Conservation (phyloP, 1,140 invertebrate genomes). For the Acyrthosiphon pisum region DNA sequence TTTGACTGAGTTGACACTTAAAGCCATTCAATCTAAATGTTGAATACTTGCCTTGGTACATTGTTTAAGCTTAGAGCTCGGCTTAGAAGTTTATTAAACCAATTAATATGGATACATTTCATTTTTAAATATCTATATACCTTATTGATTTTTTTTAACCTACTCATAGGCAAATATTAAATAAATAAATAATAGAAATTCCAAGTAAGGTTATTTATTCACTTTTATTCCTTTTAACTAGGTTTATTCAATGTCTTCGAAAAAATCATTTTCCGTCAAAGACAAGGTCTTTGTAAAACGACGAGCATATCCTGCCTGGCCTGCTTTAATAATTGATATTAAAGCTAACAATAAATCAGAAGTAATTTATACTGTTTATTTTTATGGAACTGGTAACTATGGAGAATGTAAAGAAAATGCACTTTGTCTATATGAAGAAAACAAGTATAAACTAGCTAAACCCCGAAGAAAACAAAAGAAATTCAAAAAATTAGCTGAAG, state of each 20-base stretch:
- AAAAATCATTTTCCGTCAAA: constrained; percentile 5
- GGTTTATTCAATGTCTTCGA: constrained; percentile 19
- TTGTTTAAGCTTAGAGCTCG: no score
- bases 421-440: constrained; percentile 67
- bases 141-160: no score
- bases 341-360: constrained; percentile 72
- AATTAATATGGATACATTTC: neutral
- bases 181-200: no score
- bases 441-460: constrained; percentile 69
- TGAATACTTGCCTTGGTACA: neutral
- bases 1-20: neutral
- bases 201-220: no score
- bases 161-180: no score
- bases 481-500: constrained; percentile 73
- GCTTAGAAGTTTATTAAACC: no score
- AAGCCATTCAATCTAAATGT: neutral
- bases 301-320: constrained; percentile 95
- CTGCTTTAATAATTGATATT: constrained; percentile 77
- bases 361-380: constrained; percentile 87
- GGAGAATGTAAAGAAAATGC: constrained; percentile 67
- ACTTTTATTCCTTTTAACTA: neutral
- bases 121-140: no score
- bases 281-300: constrained; percentile 96
- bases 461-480: constrained; percentile 67
- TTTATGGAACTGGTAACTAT: constrained; percentile 94